Conservation (phyloP, 2,113 vertebrate species). For the Hydrochoerus hydrochaeris region DNA sequence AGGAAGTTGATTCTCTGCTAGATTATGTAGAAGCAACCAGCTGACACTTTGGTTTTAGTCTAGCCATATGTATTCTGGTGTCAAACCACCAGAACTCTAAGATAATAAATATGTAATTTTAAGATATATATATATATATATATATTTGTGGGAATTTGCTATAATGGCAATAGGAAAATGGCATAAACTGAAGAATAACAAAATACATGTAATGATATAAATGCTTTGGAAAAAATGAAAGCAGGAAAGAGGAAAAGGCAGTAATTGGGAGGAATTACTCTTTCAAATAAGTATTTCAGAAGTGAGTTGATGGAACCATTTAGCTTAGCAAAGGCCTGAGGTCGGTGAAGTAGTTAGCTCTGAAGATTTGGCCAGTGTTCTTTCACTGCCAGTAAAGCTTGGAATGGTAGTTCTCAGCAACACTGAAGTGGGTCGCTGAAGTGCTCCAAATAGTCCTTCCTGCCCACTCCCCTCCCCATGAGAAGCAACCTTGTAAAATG, state of each 20-base stretch:
- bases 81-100: background rate
- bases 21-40: background rate
- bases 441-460: background rate
- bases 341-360: background rate
- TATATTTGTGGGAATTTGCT: background rate
- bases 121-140: background rate
- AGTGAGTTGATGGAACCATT: background rate
- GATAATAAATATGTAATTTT: background rate
- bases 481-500: background rate
- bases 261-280: background rate
- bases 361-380: background rate
- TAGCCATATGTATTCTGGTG: background rate
- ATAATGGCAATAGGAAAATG: background rate
- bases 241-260: background rate
- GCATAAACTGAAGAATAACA: background rate
- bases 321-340: background rate
- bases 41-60: background rate
- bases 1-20: background rate
- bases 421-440: background rate
- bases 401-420: background rate
- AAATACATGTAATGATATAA: background rate
- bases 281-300: background rate
- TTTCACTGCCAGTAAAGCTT: background rate
- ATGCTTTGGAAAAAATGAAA: background rate
- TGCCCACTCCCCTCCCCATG: accelerated